Evolutionary conservation across 1,140 invertebrate species (phyloP).

Genomic region (Odontomachus brunneus): DNA sequence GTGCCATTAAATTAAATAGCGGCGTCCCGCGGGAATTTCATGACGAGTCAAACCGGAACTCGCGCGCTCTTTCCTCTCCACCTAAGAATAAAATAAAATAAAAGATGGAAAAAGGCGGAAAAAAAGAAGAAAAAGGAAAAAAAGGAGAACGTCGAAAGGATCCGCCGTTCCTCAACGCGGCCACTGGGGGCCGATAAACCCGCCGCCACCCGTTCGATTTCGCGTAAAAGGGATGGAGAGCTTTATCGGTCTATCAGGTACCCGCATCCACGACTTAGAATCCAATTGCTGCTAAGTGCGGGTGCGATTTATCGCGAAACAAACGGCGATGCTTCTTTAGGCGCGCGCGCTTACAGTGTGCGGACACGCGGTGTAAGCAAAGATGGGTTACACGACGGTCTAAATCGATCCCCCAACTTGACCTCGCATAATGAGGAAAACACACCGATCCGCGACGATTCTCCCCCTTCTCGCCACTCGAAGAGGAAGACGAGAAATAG

Average conservation of each 20-base stretch:
- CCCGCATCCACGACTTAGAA: slow-evolving; percentile 57
- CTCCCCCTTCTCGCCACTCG: too few relatives aligned
- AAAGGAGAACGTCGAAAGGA: slow-evolving; percentile 26
- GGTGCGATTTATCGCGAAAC: slow-evolving; percentile 57
- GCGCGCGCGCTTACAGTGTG: slow-evolving; percentile 5
- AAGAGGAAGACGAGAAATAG: too few relatives aligned
- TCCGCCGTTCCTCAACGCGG: slow-evolving; percentile 34
- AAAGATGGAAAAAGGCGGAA: not conserved
- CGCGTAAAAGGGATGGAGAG: slow-evolving; percentile 53
- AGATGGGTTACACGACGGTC: slow-evolving; percentile 6
- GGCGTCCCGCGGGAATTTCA: slow-evolving; percentile 39
- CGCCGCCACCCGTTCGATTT: slow-evolving; percentile 60
- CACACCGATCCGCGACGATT: too few relatives aligned
- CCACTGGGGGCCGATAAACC: slow-evolving; percentile 54
- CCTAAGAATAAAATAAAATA: not conserved
- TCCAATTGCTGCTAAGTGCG: slow-evolving; percentile 58
- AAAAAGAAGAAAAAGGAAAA: not conserved
- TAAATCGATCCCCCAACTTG: slow-evolving; percentile 3
- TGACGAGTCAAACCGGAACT: slow-evolving; percentile 48
- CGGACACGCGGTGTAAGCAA: slow-evolving; percentile 18
- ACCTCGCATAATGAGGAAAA: slow-evolving; percentile 7
- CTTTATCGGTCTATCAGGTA: slow-evolving; percentile 58
- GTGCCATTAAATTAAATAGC: slow-evolving; percentile 59
- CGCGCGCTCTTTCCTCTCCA: slow-evolving; percentile 8
- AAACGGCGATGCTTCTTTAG: slow-evolving; percentile 48